Conservation (phyloP, 2,888 invertebrate genomes). For the Chelonus formosanus region DNA sequence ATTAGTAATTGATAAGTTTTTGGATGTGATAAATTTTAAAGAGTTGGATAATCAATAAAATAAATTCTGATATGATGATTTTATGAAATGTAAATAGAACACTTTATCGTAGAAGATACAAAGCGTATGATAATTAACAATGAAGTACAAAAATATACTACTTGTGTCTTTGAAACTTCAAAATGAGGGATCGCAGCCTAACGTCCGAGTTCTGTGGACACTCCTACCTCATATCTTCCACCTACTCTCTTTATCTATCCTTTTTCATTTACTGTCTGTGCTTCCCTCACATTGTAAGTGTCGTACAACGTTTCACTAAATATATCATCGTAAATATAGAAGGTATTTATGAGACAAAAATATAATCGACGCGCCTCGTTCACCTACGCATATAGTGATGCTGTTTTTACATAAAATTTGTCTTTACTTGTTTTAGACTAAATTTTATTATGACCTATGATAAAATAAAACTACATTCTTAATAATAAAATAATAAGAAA, state of each 20-base stretch:
- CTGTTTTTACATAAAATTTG: conserved; percentile 36
- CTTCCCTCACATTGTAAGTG: conserved; percentile 46
- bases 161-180: conserved; percentile 48
- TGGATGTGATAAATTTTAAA: too few relatives aligned
- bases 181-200: conserved; percentile 60
- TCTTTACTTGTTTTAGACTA: conserved; percentile 23
- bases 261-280: background rate
- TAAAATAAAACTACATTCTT: background rate
- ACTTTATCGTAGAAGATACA: background rate
- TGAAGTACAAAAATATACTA: conserved; percentile 30
- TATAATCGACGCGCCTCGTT: conserved; percentile 47
- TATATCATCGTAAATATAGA: conserved; percentile 62
- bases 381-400: conserved; percentile 33
- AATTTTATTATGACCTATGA: conserved; percentile 24
- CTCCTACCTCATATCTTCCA: conserved; percentile 56
- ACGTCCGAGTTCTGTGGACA: conserved; percentile 49
- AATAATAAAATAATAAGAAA: too few relatives aligned
- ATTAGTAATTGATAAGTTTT: too few relatives aligned
- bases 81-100: too few relatives aligned
- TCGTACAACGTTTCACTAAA: conserved; percentile 57
- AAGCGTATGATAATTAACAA: conserved; percentile 21
- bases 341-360: conserved; percentile 61
- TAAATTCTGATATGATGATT: too few relatives aligned
- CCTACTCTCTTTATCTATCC: background rate
- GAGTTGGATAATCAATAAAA: too few relatives aligned